A percentile compares a stretch with the other conserved stretches of the same genome.
Evolutionary conservation across 2,113 vertebrate species (phyloP).

Genomic region (rat (Rattus norvegicus)): GRCr8 NC_086027.1:19750001-19750500

Average conservation of each 20-base stretch:
- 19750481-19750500: not conserved
- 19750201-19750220: not conserved
- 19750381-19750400: not conserved
- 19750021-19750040: not conserved
- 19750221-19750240: not conserved
- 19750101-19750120: not conserved
- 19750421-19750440: not conserved
- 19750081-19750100: not conserved
- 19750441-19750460: not conserved
- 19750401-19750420: not conserved
- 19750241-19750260: not conserved
- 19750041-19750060: not conserved
- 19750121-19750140: not conserved
- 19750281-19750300: not conserved
- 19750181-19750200: not conserved
- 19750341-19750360: not conserved
- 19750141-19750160: not conserved
- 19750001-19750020: not conserved
- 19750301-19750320: rapidly evolving
- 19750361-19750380: not conserved
- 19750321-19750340: not conserved
- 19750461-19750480: not conserved
- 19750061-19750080: not conserved
- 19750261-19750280: not conserved
- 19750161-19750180: not conserved